Evolutionary conservation across 2,888 invertebrate species (phyloP).

Genomic region (Drosophila bunnanda): DNA sequence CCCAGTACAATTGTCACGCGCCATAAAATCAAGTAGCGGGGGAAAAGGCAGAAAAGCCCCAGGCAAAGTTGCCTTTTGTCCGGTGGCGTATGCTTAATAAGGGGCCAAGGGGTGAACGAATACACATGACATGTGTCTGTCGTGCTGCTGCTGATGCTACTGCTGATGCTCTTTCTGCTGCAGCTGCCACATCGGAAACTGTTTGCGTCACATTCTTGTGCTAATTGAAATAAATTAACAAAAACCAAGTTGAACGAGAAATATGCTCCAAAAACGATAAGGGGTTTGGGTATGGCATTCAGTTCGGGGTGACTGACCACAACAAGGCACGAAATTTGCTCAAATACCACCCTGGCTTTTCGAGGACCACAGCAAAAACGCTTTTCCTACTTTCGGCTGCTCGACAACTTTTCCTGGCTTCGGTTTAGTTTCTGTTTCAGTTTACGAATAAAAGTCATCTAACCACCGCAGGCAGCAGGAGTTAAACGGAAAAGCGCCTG

Average conservation of each 20-base stretch:
- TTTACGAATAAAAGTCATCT: constrained; percentile 76
- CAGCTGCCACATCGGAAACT: constrained; percentile 47
- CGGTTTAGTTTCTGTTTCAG: constrained; percentile 53
- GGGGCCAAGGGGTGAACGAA: neutral
- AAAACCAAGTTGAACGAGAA: constrained; percentile 56
- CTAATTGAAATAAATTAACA: constrained; percentile 80
- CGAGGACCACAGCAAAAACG: constrained; percentile 31
- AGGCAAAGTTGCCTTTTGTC: constrained; percentile 39
- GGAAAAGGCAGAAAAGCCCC: constrained; percentile 31
- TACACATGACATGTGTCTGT: constrained; percentile 58
- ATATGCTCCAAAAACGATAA: constrained; percentile 48
- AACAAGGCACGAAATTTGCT: constrained; percentile 69
- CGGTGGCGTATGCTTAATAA: constrained; percentile 70
- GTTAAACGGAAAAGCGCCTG: neutral
- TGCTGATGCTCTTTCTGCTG: constrained; percentile 22
- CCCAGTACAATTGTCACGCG: constrained; percentile 76
- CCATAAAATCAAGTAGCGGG: constrained; percentile 74
- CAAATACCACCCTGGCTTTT: neutral
- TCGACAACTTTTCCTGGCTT: constrained; percentile 44
- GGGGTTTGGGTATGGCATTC: constrained; percentile 1
- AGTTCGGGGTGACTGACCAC: constrained; percentile 51
- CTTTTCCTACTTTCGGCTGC: constrained; percentile 39
- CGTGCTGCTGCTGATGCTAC: constrained; percentile 46
- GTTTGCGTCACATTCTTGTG: constrained; percentile 69
- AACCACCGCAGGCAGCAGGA: constrained; percentile 47